A percentile compares a stretch with the other conserved stretches of the same genome.
phyloP scores from a whole-genome alignment of 2,888 invertebrate genomes.

The Empis livida region DNA sequence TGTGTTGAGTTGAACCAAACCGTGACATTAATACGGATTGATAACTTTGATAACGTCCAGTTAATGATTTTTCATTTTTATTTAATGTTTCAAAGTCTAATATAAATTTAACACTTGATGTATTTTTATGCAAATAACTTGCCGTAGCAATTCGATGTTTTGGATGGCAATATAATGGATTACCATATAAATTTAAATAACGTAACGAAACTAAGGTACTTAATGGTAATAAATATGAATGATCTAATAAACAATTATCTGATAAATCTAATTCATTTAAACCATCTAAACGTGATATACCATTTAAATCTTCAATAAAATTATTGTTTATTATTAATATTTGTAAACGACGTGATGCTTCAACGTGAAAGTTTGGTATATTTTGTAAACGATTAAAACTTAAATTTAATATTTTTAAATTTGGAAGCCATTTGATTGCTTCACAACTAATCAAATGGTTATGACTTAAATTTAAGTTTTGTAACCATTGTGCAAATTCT shows the following conservation, averaged over 20 bases:
- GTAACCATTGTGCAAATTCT: constrained; percentile 46
- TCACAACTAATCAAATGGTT: constrained; percentile 43
- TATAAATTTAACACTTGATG: constrained; percentile 41
- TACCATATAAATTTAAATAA: constrained; percentile 44
- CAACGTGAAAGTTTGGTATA: constrained; percentile 44
- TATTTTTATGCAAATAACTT: constrained; percentile 43
- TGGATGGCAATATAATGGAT: constrained; percentile 49
- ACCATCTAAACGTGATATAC: constrained; percentile 41
- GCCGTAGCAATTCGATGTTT: constrained; percentile 43
- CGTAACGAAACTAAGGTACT: constrained; percentile 41
- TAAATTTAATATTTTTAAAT: constrained; percentile 49
- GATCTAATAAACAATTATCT: constrained; percentile 49
- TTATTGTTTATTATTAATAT: constrained; percentile 49
- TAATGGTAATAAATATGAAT: constrained; percentile 42
- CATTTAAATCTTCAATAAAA: constrained; percentile 46
- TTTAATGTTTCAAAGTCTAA: constrained; percentile 41
- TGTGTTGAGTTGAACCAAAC: background rate
- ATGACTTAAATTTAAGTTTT: constrained; percentile 50
- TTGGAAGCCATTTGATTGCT: constrained; percentile 44
- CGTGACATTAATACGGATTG: constrained; percentile 5
- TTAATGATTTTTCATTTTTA: constrained; percentile 40
- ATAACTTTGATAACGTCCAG: constrained; percentile 33
- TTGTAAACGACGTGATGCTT: constrained; percentile 41
- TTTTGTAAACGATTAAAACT: constrained; percentile 47
- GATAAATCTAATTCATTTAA: constrained; percentile 48